Evolutionary conservation across 2,888 invertebrate genomes (phyloP), one percentile per base, ranked within the genome.

Genomic region (Nycteola revayana): DNA sequence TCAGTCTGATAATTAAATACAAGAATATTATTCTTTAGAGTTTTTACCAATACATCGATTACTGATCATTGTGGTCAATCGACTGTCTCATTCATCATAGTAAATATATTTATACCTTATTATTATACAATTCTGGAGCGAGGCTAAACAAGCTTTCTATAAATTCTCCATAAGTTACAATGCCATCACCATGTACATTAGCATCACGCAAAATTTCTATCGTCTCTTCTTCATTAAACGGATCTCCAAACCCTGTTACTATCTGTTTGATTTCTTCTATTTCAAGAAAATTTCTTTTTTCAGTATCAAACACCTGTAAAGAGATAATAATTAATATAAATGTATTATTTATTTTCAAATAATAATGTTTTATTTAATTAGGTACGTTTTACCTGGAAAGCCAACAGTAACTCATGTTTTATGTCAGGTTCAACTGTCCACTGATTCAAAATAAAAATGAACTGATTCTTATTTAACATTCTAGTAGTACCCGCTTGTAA

Each of bases 271-370:
- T 43, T 49, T 83, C 72, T 32, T 83, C 77, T 7, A 77, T 42
- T 32, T 82, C 83, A 11, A 87, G 42, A 51, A 70, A 82, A 21
- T 65, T 40, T 31, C 82, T 64, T 2, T 76, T 67, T 59, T 87
- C 87, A 11, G 80, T 79, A 58, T 87, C 87, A 39, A 87, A 87
- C 2, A 84, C 64, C 87, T 87, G 42, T n/a, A 50, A 38, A 40
- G 32, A 28, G 35, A 9, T 14, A 33, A 14, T 22, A 33, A 7
- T 11, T 22, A 9, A 14, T 10, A 5, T 14, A 14, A 2, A 14
- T 5, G 5, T 14, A 14, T 2, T 3, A 14, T 14, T 14, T 14
- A 14, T 2, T 3, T 5, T 14, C 14, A 14, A 14, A 2, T n/a
- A n/a, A n/a, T n/a, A n/a, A n/a, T n/a, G n/a, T n/a, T n/a, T n/a